Evolutionary conservation across 2,888 invertebrate species (phyloP), one percentile per base, ranked within the genome.

Genomic region (Eupithecia tripunctaria): DNA sequence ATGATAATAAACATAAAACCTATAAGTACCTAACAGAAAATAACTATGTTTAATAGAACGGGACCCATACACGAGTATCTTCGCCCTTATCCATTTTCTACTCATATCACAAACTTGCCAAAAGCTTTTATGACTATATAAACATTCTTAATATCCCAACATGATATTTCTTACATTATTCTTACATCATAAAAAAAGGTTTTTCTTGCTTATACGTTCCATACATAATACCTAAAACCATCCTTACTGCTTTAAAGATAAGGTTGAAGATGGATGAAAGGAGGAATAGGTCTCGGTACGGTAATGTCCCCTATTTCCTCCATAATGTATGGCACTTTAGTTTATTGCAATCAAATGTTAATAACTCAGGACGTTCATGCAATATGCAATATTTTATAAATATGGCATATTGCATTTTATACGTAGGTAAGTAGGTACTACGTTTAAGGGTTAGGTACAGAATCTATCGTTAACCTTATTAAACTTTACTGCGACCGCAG

Each of bases 281-380:
- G 62, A 32, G 32, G 21, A 10, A 47, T 51, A 56, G 56, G 56
- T 81, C 29, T 75, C 60, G 67, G 78, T 82, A 82, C 86, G 82
- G 85, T 89, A 89, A 89, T 85, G 87, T 89, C 86, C 86, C 86
- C 88, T 92, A 91, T 92, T 92, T 89, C 89, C 82, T 83, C 86
- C 85, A 90, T 92, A 91, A 92, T 91, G 91, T 91, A 91, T 89
- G 88, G 87, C 85, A 91, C 92, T 92, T 89, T 88, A 90, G 88
- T 92, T 91, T 92, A 92, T 92, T 89, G 91, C 91, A 86, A 92
- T 92, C 91, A 89, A 90, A 91, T 91, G 89, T 92, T 92, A 91
- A 91, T 92, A 91, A 91, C 88, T 76, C 68, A 68, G 71, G 70
- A 70, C 73, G 72, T 74, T 70, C 72, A 70, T 75, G 74, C 74